These are phyloP conservation scores for Drosophila barbarae DNA, from an alignment of 2,888 invertebrate species.

Conservation along the genomic window DNA sequence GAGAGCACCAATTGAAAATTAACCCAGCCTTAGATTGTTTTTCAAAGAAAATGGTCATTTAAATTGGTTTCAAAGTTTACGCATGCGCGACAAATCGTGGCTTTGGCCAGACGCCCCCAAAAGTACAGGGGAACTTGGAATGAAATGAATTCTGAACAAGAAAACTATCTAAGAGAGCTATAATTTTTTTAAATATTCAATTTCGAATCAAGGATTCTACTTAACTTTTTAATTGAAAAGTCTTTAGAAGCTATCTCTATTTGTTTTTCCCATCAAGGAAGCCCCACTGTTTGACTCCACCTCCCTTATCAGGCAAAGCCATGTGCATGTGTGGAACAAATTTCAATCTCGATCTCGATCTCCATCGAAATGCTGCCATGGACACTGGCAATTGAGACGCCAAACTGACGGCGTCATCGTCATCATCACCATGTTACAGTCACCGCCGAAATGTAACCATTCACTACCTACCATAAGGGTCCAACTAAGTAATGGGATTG, in stretches of 20 bases:
- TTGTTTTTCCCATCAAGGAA: background rate
- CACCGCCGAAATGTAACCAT: slow-evolving; percentile 38
- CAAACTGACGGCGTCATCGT: slow-evolving; percentile 56
- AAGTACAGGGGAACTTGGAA: background rate
- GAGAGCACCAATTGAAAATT: slow-evolving; percentile 54
- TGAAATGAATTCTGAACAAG: too few species aligned
- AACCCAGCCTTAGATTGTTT: slow-evolving; percentile 63
- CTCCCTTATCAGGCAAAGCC: slow-evolving; percentile 50
- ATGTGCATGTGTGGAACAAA: slow-evolving; percentile 32
- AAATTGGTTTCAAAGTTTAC: slow-evolving; percentile 60
- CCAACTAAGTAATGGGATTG: slow-evolving; percentile 52
- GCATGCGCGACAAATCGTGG: slow-evolving; percentile 55
- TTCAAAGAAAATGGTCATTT: slow-evolving; percentile 58
- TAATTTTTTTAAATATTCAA: background rate
- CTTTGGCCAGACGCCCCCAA: slow-evolving; percentile 28
- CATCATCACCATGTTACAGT: slow-evolving; percentile 33
- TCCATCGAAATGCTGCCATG: slow-evolving; percentile 28
- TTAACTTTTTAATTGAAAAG: background rate
- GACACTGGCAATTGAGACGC: slow-evolving; percentile 52
- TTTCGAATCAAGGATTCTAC: too few species aligned
- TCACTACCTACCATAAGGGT: slow-evolving; percentile 37
- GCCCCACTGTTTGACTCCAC: slow-evolving; percentile 4
- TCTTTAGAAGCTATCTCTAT: background rate
- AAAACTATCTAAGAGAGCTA: background rate
- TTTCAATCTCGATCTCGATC: slow-evolving; percentile 24